Evolutionary conservation across 2,113 vertebrate genomes (phyloP).

Genomic region (Hystrix cristata): DNA sequence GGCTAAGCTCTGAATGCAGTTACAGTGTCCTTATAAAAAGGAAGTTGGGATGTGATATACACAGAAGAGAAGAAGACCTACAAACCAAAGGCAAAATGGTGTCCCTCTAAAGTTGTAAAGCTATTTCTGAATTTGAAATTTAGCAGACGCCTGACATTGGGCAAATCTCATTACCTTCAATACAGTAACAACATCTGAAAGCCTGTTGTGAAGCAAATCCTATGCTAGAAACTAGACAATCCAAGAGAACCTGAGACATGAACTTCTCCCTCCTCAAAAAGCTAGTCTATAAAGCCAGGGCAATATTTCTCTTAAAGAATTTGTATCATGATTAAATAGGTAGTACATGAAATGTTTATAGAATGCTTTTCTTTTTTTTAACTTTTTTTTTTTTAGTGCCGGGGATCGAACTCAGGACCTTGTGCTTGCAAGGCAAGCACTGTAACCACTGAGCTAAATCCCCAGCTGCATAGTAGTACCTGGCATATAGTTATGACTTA

Average conservation of each 20-base stretch:
- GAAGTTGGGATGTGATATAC: background rate
- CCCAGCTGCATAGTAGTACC: background rate
- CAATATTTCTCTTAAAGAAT: background rate
- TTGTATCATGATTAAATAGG: background rate
- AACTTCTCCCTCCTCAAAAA: background rate
- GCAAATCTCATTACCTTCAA: background rate
- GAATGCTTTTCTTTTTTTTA: no score
- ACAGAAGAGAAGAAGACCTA: background rate
- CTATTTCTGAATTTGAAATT: background rate
- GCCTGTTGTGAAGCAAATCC: background rate
- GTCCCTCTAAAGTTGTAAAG: background rate
- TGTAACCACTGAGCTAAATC: no score
- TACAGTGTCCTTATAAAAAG: background rate
- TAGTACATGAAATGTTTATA: background rate
- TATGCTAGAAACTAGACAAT: background rate
- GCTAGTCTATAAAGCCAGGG: background rate
- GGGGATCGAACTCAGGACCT: no score
- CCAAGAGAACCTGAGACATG: background rate
- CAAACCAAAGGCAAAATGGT: background rate
- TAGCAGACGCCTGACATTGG: background rate
- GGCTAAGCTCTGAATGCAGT: background rate
- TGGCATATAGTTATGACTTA: background rate
- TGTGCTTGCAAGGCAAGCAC: no score
- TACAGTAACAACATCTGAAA: background rate
- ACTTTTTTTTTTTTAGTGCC: no score